Evolutionary conservation across 2,797 vertebrate genomes (phyloP).

Genomic region (Hozukius guyotensis): DNA sequence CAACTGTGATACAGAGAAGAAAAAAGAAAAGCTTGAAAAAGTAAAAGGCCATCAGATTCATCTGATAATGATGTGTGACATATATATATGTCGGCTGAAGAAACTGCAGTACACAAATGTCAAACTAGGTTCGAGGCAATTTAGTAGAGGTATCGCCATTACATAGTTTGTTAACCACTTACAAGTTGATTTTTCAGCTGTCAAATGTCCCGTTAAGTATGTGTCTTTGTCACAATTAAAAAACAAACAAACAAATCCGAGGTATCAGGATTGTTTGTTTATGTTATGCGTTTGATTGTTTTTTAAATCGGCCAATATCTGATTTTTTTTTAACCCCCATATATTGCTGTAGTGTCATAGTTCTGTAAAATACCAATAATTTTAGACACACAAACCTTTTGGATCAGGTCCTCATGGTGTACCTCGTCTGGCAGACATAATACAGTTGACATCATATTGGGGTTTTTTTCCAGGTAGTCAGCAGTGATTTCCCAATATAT

Average conservation of each 20-base stretch:
- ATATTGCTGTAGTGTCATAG: neutral
- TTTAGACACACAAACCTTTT: neutral
- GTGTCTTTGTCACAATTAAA: no score
- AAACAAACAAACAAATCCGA: no score
- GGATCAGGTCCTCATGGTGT: neutral
- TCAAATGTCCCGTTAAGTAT: neutral
- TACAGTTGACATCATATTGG: neutral
- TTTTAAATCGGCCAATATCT: neutral
- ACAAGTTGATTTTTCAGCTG: neutral
- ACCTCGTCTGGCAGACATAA: neutral
- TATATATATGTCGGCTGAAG: no score
- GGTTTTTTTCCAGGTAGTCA: neutral
- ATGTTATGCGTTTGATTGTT: neutral
- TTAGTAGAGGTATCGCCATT: neutral
- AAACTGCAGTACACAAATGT: neutral
- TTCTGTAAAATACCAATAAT: neutral
- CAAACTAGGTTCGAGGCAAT: neutral
- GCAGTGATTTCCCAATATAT: neutral
- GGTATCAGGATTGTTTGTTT: neutral
- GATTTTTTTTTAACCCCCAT: neutral
- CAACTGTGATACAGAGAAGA: neutral
- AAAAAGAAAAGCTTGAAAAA: neutral
- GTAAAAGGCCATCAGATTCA: no score
- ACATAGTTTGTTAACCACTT: neutral
- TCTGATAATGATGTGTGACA: no score